These are phyloP conservation scores for Panthera leo DNA, from an alignment of 2,113 vertebrate genomes.

Conservation along the genomic window DNA sequence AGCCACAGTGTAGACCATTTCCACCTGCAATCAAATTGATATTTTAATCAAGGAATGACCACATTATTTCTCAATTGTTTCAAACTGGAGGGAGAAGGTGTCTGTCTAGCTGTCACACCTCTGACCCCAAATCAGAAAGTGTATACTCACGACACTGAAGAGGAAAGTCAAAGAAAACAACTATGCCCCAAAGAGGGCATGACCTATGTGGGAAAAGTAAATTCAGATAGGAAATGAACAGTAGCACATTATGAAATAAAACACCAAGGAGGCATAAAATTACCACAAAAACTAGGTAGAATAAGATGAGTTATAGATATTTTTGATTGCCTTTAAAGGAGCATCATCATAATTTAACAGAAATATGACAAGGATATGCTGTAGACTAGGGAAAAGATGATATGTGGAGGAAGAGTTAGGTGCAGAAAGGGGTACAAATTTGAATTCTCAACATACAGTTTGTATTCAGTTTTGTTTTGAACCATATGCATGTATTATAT, in stretches of 20 bases:
- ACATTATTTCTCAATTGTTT: background rate
- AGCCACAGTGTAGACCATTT: background rate
- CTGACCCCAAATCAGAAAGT: background rate
- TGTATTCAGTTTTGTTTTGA: background rate
- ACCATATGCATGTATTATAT: background rate
- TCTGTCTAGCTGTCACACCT: rapidly evolving
- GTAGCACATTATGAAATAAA: background rate
- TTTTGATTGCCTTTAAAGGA: background rate
- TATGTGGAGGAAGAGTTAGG: background rate
- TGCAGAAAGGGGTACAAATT: background rate
- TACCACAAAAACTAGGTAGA: background rate
- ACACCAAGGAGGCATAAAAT: background rate
- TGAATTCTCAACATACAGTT: background rate
- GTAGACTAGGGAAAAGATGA: background rate
- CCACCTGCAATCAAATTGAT: background rate
- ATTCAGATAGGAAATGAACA: background rate
- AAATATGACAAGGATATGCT: background rate
- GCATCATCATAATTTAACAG: background rate
- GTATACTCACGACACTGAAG: background rate
- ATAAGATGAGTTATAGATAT: background rate
- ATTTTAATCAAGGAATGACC: background rate
- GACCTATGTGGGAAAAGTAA: background rate
- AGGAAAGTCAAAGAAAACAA: background rate
- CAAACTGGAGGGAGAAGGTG: background rate
- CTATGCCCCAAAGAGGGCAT: rapidly evolving